Evolutionary conservation across 2,113 vertebrate species (phyloP), one percentile per base, ranked within the genome.

Genomic region (Notothenia rossii): DNA sequence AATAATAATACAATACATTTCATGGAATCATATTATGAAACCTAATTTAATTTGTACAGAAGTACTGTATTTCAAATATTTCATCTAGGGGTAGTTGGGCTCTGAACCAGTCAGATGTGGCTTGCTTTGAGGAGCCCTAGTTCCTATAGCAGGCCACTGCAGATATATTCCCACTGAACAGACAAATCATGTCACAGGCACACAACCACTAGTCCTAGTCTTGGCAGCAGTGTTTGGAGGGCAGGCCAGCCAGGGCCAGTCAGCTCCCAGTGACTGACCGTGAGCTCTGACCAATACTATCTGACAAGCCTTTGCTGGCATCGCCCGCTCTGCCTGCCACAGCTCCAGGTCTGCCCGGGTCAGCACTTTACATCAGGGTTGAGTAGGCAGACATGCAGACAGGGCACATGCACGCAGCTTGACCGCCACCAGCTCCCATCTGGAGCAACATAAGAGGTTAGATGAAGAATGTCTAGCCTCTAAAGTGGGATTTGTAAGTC

Each of bases 331-430:
- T 68, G 76, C 79, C 51, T 7, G 46, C 74, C 59, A 75, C 79
- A 73, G 79, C 86, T 65, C 62, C 0, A 45, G 70, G 79, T 81
- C 75, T 91, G 87, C 81, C 75, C 82, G 82, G 84, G 88, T 91
- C 91, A 93, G 89, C 93, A 90, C 48, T 91, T 91, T 86, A 87
- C 62, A 77, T 87, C 91, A 89, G 79, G 77, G 83, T 90, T 84
- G 72, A 88, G 72, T 85, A 89, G 76, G 77, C 88, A 86, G 82
- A 89, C 90, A 83, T 71, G 68, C 73, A 75, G 72, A 77, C 69
- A 66, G 72, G 65, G 40, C 79, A 79, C 73, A 58, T 73, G 66
- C 72, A 80, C 22, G 49, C 75, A 83, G 71, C 88, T 81, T 54
- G 72, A 87, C 40, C 36, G 36, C 73, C 74, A 82, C 65, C 65